Base-by-base conservation (phyloP, 2,113 vertebrate species). In the Theristicus caerulescens region DNA sequence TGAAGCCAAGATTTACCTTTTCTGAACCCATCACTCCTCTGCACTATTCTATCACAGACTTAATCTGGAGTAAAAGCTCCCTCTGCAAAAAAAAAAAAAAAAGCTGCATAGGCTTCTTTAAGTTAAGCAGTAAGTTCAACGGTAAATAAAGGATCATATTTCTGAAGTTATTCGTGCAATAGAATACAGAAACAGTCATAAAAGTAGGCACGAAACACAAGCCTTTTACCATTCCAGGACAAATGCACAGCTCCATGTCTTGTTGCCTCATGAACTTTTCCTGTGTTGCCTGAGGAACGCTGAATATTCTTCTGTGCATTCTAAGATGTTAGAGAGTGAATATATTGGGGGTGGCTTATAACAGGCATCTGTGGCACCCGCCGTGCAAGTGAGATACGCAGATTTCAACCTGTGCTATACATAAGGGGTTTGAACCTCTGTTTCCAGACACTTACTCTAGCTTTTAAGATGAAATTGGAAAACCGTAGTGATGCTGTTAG, bases 371-470 rank as follows among this genome's bases (percentile, higher is more conserved):
- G 6, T 16, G 49, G 55, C 73, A 25, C 15, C 16, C 36, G 34
- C 32, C 1, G 0, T n/a, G 26, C 22, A 42, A 64, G 25, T 24
- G n/a, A 47, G 16, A 76, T n/a, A 46, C 0, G 0, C 58, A 24
- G 13, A 40, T 62, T 78, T 66, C 55, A 86, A 58, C 36, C 31
- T 25, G 3, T 13, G 9, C 27, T 49, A 11, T 32, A 20, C 8
- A 7, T 13, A 71, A 8, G 3, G 25, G 7, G 5, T 16, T 72
- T 44, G 57, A 90, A 51, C 21, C 9, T 74, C 1, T 0, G 18
- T 36, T 92, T 85, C 51, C 40, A 82, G 34, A 65, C 16, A 40
- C 11, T 40, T 57, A 32, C 9, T 36, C 29, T 20, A 47, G n/a
- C 29, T 38, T 52, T 20, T 55, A 73, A 77, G 34, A 42, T 44